Percentiles rank a stretch among this genome's conserved stretches.
These are phyloP conservation scores for Augiades crinisus DNA, from an alignment of 2,888 invertebrate species.

Conservation along the genomic window DNA sequence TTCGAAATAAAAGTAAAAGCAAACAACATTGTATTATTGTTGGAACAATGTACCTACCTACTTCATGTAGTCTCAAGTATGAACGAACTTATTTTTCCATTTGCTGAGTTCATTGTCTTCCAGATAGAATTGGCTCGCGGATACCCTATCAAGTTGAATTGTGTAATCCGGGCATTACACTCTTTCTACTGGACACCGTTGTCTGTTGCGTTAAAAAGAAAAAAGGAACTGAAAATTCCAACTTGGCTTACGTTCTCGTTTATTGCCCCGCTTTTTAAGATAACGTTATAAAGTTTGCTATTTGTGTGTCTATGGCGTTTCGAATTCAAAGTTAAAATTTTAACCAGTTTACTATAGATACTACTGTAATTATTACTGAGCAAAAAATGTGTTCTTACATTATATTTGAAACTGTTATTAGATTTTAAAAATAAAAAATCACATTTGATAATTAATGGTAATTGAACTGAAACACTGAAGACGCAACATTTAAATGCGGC, in stretches of 20 bases:
- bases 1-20: no score
- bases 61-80: not conserved
- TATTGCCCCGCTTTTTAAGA: slow-evolving; percentile 1
- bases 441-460: no score
- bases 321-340: not conserved
- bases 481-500: no score
- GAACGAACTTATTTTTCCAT: slow-evolving; percentile 8
- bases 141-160: slow-evolving; percentile 22
- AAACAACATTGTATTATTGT: not conserved
- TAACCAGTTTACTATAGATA: not conserved
- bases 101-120: slow-evolving; percentile 22
- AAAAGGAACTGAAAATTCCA: slow-evolving; percentile 11
- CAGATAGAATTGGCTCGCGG: slow-evolving; percentile 24
- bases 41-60: not conserved
- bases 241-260: slow-evolving; percentile 5
- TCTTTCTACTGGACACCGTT: slow-evolving; percentile 18
- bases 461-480: no score
- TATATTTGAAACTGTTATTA: no score
- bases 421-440: no score
- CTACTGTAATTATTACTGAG: no score
- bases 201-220: slow-evolving; percentile 12
- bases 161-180: slow-evolving; percentile 24
- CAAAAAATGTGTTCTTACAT: no score
- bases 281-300: not conserved
- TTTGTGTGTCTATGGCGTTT: not conserved